phyloP scores from a whole-genome alignment of 23 tunicate genomes.

The Ciona savignyi region DNA sequence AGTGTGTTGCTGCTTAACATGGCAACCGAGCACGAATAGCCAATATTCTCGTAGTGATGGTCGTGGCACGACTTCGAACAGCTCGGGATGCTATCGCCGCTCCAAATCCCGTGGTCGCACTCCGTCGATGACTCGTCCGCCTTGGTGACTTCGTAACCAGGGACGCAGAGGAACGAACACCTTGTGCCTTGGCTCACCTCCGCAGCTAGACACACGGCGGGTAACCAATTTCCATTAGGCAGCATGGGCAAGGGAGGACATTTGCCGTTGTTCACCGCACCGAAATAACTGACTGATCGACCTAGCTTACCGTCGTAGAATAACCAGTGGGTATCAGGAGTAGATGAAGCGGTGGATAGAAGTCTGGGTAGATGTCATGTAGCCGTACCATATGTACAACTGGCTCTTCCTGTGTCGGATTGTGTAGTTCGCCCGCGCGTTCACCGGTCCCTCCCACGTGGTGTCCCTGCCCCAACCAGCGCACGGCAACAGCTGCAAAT shows the following conservation, averaged over 20 bases:
- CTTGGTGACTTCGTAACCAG: not conserved
- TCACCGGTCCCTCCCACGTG: not conserved
- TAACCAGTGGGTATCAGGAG: not conserved
- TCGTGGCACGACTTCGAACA: not conserved
- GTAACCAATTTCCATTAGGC: not conserved
- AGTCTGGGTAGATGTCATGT: not conserved
- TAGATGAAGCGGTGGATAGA: not conserved
- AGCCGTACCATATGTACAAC: not conserved
- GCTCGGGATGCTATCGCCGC: not conserved
- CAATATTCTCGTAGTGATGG: too few species aligned
- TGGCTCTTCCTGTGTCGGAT: not conserved
- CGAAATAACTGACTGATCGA: not conserved
- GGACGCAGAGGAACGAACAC: not conserved
- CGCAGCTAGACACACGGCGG: not conserved
- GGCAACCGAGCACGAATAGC: not conserved
- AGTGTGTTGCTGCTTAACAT: too few species aligned
- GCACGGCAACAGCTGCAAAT: not conserved
- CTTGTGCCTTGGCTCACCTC: not conserved
- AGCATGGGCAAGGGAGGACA: not conserved
- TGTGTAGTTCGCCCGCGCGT: not conserved
- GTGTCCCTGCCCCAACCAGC: not conserved
- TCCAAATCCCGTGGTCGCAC: not conserved
- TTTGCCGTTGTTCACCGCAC: not conserved
- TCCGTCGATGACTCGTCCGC: not conserved
- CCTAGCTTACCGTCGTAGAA: not conserved